These are phyloP conservation scores for Kryptolebias marmoratus DNA, from an alignment of 2,113 vertebrate species.

Conservation along the genomic window DNA sequence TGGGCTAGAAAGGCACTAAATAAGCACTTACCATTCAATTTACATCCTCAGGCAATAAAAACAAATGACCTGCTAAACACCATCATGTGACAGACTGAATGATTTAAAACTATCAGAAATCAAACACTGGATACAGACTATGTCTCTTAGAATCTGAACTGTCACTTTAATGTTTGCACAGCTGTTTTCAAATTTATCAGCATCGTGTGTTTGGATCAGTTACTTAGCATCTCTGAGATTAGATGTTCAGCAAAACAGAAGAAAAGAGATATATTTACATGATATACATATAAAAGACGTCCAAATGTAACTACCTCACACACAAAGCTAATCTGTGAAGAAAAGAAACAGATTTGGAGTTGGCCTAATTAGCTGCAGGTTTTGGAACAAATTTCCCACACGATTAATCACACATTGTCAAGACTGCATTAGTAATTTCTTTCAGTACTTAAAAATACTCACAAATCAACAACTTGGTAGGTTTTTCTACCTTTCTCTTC, in stretches of 20 bases:
- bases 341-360: constrained; percentile 1
- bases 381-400: constrained; percentile 36
- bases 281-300: neutral
- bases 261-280: neutral
- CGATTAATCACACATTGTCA: constrained; percentile 26
- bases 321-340: neutral
- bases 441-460: neutral
- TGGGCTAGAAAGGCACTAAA: no score
- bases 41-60: no score
- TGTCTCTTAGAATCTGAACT: neutral
- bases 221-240: neutral
- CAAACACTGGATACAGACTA: neutral
- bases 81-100: no score
- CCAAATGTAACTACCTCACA: neutral
- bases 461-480: neutral
- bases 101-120: no score
- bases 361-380: constrained; percentile 8
- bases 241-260: neutral
- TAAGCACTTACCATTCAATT: no score
- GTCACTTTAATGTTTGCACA: neutral
- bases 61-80: neutral
- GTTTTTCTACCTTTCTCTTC: neutral
- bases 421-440: neutral
- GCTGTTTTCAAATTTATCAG: neutral
- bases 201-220: neutral